Evolutionary conservation across 2,113 vertebrate species (phyloP).

Genomic region (Hyperoodon ampullatus): DNA sequence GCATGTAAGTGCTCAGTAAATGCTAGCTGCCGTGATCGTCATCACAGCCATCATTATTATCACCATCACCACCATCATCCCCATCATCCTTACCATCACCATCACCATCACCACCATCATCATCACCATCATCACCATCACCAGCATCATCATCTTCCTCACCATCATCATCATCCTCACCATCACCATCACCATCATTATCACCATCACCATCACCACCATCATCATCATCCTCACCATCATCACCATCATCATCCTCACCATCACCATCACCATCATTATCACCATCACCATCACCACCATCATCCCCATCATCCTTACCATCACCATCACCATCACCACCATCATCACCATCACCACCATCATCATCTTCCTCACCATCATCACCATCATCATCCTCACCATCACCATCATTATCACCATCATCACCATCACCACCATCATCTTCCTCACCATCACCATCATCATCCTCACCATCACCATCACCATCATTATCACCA

Average conservation of each 20-base stretch:
- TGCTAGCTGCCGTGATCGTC: background rate
- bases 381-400: accelerated
- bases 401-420: accelerated
- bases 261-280: accelerated
- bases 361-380: accelerated
- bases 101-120: accelerated
- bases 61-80: accelerated
- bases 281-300: accelerated
- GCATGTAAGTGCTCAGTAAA: background rate
- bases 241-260: accelerated
- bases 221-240: accelerated
- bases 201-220: accelerated
- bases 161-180: accelerated
- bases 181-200: accelerated
- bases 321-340: accelerated
- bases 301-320: accelerated
- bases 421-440: background rate
- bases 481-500: accelerated
- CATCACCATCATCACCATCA: accelerated
- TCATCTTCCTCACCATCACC: accelerated
- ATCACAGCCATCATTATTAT: accelerated
- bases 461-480: accelerated
- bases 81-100: accelerated
- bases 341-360: accelerated
- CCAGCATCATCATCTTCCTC: accelerated